Evolutionary conservation across 2,888 invertebrate genomes (phyloP).

Genomic region (Tenthredo distinguenda): DNA sequence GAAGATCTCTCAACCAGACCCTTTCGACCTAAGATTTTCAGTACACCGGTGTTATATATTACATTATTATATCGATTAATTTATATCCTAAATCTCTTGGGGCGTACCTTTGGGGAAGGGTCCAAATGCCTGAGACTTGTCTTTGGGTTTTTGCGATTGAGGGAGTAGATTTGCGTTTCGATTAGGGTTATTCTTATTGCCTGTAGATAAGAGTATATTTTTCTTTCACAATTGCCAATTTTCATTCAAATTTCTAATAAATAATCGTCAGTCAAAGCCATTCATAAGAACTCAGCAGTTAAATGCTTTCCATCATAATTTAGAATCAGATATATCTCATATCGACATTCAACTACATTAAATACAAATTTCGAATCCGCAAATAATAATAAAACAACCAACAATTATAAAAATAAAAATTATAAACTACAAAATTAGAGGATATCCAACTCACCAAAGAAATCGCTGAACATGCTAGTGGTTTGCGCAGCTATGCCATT

Average conservation of each 20-base stretch:
- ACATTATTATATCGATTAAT: conserved; percentile 8
- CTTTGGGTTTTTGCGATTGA: conserved; percentile 79
- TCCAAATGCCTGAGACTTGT: conserved; percentile 83
- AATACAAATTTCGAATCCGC: not conserved
- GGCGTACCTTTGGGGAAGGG: conserved; percentile 87
- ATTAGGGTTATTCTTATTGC: conserved; percentile 75
- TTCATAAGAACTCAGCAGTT: not conserved
- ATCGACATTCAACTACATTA: conserved; percentile 12
- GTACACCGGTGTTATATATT: conserved; percentile 4
- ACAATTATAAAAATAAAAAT: not conserved
- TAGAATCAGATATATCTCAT: conserved; percentile 5
- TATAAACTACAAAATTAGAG: not conserved
- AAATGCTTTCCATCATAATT: not conserved
- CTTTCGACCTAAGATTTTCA: conserved; percentile 79
- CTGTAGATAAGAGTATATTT: conserved; percentile 60
- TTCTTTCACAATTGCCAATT: conserved; percentile 28
- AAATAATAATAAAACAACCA: not conserved
- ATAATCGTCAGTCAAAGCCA: conserved; percentile 15
- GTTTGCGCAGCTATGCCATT: conserved; percentile 96
- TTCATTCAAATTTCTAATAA: not conserved
- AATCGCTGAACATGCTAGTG: conserved; percentile 95
- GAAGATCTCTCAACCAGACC: conserved; percentile 94
- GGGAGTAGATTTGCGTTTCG: conserved; percentile 73
- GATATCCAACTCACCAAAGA: conserved; percentile 85
- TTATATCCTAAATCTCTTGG: conserved; percentile 21